Conservation (phyloP, 2,113 vertebrate species). For the Heterocephalus glaber region DNA sequence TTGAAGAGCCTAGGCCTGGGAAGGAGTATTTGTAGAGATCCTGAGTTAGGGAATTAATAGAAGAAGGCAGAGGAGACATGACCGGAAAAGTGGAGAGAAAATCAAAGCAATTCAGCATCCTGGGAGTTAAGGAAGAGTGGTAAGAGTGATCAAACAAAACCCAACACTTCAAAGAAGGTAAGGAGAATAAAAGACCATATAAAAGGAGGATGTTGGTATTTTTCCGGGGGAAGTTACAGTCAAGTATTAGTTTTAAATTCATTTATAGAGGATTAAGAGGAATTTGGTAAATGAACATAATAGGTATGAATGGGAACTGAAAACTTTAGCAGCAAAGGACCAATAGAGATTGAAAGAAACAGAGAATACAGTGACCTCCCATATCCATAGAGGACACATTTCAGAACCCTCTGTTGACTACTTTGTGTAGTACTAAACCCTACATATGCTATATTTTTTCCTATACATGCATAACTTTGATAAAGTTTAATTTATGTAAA, state of each 20-base stretch:
- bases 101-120: background rate
- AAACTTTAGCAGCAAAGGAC: background rate
- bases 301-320: background rate
- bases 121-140: background rate
- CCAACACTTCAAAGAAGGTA: background rate
- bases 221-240: background rate
- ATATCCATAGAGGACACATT: background rate
- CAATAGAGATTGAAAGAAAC: background rate
- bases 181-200: background rate
- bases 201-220: background rate
- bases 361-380: background rate
- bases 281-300: background rate
- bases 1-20: background rate
- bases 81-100: constrained; percentile 12
- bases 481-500: background rate
- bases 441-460: fast-evolving
- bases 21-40: background rate
- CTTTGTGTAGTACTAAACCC: too few relatives aligned
- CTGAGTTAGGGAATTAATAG: background rate
- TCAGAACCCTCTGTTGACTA: background rate
- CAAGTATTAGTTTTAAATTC: background rate
- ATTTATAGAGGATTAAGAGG: background rate
- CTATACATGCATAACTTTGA: background rate
- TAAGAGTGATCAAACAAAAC: background rate
- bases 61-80: background rate